Conservation (phyloP, 2,113 vertebrate genomes). For the Trinectes maculatus region DNA sequence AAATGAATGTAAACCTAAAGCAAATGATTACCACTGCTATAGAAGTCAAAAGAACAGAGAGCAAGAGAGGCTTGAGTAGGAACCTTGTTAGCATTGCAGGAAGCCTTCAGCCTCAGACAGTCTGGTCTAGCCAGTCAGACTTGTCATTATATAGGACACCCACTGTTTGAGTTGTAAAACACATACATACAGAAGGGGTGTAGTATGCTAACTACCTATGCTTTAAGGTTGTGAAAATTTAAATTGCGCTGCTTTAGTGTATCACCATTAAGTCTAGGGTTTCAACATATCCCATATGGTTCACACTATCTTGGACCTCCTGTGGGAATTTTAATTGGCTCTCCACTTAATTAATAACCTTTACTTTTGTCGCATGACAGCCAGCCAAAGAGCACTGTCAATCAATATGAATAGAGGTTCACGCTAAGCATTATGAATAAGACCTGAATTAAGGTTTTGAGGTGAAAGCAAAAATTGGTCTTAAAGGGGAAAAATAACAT, state of each 20-base stretch:
- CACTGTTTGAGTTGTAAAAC: conserved; percentile 7
- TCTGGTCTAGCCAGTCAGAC: conserved; percentile 16
- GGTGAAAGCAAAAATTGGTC: neutral
- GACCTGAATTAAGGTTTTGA: conserved; percentile 10
- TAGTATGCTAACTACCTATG: neutral
- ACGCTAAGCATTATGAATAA: conserved; percentile 20
- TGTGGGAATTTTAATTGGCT: conserved; percentile 35
- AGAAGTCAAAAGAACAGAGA: neutral
- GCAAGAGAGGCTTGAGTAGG: neutral
- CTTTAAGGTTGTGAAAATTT: neutral
- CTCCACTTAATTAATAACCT: conserved; percentile 31
- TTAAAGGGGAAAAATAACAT: neutral
- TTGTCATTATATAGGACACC: neutral
- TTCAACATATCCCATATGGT: neutral
- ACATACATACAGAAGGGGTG: neutral
- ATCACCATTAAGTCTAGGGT: neutral
- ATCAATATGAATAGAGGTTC: conserved; percentile 22
- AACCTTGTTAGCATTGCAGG: neutral
- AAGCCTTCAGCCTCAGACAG: neutral
- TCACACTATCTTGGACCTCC: conserved; percentile 5
- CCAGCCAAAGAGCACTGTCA: conserved; percentile 31
- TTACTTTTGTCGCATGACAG: conserved; percentile 30
- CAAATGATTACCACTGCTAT: neutral
- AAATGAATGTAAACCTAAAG: neutral
- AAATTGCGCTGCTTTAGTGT: neutral